phyloP scores from a whole-genome alignment of 2,797 vertebrate genomes.

The Glossophaga mutica region DNA sequence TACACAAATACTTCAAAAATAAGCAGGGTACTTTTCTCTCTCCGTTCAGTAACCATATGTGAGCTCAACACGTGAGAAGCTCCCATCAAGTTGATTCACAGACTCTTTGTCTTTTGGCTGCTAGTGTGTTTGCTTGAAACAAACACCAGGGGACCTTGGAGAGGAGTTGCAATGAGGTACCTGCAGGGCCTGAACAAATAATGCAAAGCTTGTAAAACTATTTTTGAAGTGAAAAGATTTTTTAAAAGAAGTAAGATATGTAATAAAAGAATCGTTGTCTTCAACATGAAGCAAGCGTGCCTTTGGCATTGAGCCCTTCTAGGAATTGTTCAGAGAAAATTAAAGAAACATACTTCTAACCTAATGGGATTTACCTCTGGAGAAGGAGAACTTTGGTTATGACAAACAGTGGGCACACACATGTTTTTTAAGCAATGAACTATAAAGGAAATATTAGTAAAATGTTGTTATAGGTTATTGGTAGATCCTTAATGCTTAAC shows the following conservation, averaged over 20 bases:
- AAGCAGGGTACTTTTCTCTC: slow-evolving; percentile 36
- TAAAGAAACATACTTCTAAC: neutral
- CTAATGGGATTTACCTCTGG: neutral
- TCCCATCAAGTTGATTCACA: slow-evolving; percentile 13
- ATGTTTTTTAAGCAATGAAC: neutral
- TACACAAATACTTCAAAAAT: slow-evolving; percentile 61
- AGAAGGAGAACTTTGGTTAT: neutral
- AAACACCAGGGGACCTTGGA: neutral
- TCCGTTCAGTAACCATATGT: slow-evolving; percentile 49
- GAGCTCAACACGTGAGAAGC: neutral
- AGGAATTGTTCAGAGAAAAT: slow-evolving; percentile 4
- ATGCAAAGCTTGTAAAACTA: neutral
- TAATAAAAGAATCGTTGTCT: neutral
- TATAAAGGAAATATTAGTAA: neutral
- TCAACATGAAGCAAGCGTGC: neutral
- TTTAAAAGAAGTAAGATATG: neutral
- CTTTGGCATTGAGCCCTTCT: neutral
- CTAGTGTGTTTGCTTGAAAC: neutral
- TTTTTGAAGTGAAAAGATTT: slow-evolving; percentile 1
- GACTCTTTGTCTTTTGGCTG: slow-evolving; percentile 14
- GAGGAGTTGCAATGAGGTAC: neutral
- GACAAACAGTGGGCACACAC: neutral
- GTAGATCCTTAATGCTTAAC: neutral
- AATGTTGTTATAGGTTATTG: neutral
- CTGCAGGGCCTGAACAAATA: neutral